Base-by-base conservation (phyloP, 2,113 vertebrate genomes). In the Crypturellus undulatus region DNA sequence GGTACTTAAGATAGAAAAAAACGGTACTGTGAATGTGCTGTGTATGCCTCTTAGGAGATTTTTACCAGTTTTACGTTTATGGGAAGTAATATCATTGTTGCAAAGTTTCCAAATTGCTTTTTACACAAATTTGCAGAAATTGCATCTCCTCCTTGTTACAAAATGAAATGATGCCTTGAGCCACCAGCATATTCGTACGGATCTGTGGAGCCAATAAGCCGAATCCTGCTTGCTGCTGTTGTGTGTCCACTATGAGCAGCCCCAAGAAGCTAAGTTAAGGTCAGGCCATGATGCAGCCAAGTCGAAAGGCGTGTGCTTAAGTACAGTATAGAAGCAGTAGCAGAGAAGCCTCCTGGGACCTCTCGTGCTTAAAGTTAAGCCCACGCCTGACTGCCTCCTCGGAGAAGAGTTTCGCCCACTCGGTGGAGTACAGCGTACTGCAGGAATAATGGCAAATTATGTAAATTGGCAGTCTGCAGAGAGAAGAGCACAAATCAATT, bases 41-140 rank as follows among this genome's bases (percentile, higher is more conserved):
- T 87, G 87, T 94, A 91, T 95, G 88, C 87, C 83, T 93, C 93
- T 94, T 82, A 73, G 2, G 67, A 95, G 95, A 79, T 93, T 96
- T 97, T 95, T 83, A 94, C 93, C 91, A 87, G 62, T 96, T 95
- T 94, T 64, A 81, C 93, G 67, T 97, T 97, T 94, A 95, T 92
- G 82, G 84, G 94, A 97, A 94, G 94, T 91, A 96, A 87, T 97
- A 94, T 97, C 79, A 79, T 93, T 95, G 95, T 97, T 96, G 92
- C 93, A 80, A 94, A 96, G 95, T 97, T 96, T 97, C 95, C 94
- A 97, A 96, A 97, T 97, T 95, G 95, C 94, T 95, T 97, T 96
- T 97, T 83, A 95, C 89, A 91, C 84, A 94, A 96, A 97, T 95
- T 79, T 2, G 2, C 79, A 95, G 94, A 97, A 97, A 96, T 95